Base-by-base conservation (phyloP, 2,797 vertebrate genomes). In the Thamnophis elegans region DNA sequence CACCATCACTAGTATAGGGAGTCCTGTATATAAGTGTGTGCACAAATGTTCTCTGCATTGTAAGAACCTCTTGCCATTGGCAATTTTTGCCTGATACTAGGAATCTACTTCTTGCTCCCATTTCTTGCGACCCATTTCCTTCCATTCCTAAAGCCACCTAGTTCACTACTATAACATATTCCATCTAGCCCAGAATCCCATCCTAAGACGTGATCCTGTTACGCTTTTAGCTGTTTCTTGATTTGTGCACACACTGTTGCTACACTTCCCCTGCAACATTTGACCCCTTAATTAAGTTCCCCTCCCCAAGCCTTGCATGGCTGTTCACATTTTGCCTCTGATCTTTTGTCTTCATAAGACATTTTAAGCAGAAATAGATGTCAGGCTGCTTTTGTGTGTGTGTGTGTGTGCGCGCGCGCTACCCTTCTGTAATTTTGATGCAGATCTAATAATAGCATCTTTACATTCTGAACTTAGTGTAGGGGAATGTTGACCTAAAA, bases 361-460 rank as follows among this genome's bases (percentile, higher is more conserved):
- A 85, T 68, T 82, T 54, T n/a, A 88, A 88, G 86, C 62, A 82
- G 0, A 65, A 82, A 55, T 56, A 6, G 78, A 42, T 12, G 0
- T 54, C 36, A 0, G 7, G 8, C 2, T 89, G 16, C 54, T 8
- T n/a, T n/a, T n/a, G n/a, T n/a, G n/a, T n/a, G n/a, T n/a, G n/a
- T n/a, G n/a, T n/a, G n/a, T n/a, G n/a, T n/a, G n/a, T n/a, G n/a
- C n/a, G n/a, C n/a, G n/a, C n/a, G n/a, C n/a, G 42, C 42, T 42
- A n/a, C 59, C 16, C 4, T 32, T 9, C 89, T 95, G 16, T 18
- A 36, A 68, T 91, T 94, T 92, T 85, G 54, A 88, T 93, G 85
- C 53, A 88, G 0, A 36, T 7, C 54, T 82, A 28, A 88, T 92
- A 90, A 90, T 88, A 88, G 65, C 32, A 92, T 4, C 53, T 65